These are phyloP conservation scores for Heliconius hortense DNA, from an alignment of 2,888 invertebrate genomes.

Conservation along the genomic window DNA sequence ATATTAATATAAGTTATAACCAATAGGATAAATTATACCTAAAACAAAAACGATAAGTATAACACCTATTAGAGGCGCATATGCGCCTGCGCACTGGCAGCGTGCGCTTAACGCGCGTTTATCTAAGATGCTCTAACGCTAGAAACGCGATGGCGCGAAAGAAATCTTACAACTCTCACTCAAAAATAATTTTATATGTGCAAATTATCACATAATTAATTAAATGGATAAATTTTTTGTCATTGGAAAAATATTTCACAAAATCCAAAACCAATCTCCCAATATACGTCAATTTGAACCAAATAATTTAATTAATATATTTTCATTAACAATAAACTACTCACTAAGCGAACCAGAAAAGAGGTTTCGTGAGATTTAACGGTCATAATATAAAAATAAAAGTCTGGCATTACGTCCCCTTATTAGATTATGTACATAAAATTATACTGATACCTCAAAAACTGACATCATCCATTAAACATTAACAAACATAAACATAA, in stretches of 20 bases:
- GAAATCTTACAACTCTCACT: conserved; percentile 13
- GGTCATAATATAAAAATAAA: conserved; percentile 45
- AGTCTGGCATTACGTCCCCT: conserved; percentile 66
- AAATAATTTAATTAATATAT: conserved; percentile 25
- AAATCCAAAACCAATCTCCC: neutral
- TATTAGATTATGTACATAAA: conserved; percentile 53
- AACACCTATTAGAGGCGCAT: conserved; percentile 36
- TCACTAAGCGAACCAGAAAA: conserved; percentile 22
- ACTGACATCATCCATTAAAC: conserved; percentile 57
- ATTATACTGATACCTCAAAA: conserved; percentile 54
- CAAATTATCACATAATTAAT: neutral
- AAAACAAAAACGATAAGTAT: conserved; percentile 51
- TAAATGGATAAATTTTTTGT: neutral
- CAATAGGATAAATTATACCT: conserved; percentile 60
- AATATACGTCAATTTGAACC: neutral
- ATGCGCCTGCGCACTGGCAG: conserved; percentile 27
- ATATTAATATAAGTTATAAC: conserved; percentile 63
- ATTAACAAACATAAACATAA: conserved; percentile 65
- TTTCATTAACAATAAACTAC: conserved; percentile 19
- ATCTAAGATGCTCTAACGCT: conserved; percentile 16
- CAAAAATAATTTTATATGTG: conserved; percentile 18
- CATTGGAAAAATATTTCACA: neutral
- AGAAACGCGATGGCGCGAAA: conserved; percentile 31
- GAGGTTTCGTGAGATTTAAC: conserved; percentile 15
- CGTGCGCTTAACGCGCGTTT: conserved; percentile 17